Conservation (phyloP, 1,140 invertebrate genomes). For the Drosophila sp. region DNA sequence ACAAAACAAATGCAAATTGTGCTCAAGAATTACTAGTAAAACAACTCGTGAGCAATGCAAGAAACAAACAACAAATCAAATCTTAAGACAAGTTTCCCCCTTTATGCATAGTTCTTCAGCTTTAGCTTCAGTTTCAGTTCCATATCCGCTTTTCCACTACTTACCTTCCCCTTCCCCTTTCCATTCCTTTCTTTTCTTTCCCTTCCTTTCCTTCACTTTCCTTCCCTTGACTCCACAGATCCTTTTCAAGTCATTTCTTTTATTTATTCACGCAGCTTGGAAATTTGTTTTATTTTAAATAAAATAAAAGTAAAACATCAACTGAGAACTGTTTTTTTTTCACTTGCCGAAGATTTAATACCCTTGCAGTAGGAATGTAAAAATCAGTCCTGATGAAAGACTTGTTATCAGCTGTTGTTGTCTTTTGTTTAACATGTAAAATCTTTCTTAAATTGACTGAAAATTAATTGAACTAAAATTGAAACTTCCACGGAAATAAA, state of each 20-base stretch:
- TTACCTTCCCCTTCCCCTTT: not conserved
- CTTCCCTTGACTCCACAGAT: not conserved
- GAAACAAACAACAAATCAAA: conserved; percentile 45
- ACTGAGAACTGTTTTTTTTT: conserved; percentile 3
- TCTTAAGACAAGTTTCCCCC: conserved; percentile 39
- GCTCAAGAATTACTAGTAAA: conserved; percentile 49
- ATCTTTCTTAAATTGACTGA: too few species aligned
- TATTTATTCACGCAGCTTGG: conserved; percentile 9
- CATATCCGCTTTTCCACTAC: not conserved
- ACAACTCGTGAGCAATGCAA: conserved; percentile 40
- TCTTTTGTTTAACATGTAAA: too few species aligned
- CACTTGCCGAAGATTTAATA: not conserved
- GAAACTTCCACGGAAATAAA: too few species aligned
- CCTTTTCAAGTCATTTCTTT: not conserved
- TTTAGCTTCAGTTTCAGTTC: not conserved
- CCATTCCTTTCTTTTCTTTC: not conserved
- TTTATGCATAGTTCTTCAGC: not conserved
- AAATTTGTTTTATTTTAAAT: conserved; percentile 13
- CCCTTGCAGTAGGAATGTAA: not conserved
- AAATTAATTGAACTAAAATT: too few species aligned
- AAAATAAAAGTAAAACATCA: conserved; percentile 3
- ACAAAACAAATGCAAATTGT: conserved; percentile 33
- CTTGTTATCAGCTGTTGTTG: not conserved
- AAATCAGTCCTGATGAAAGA: not conserved
- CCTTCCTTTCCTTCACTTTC: not conserved